These are phyloP conservation scores for Lateolabrax maculatus DNA, from an alignment of 2,797 vertebrate species.

Conservation along the genomic window DNA sequence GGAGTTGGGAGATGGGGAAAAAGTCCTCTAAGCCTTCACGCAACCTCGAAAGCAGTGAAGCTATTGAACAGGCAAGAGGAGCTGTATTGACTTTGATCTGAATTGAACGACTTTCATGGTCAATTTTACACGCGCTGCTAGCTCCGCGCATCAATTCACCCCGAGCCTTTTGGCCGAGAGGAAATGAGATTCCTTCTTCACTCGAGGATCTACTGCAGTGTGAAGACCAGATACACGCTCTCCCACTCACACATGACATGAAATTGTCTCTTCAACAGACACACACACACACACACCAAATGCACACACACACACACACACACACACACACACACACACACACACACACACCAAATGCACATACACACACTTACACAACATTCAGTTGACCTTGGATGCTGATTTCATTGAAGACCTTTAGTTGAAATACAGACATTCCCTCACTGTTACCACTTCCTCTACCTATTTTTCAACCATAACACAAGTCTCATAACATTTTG, in stretches of 20 bases:
- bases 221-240: conserved; percentile 53
- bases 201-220: conserved; percentile 67
- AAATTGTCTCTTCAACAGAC: conserved; percentile 33
- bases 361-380: conserved; percentile 7
- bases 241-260: conserved; percentile 38
- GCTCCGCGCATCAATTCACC: conserved; percentile 75
- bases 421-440: not conserved
- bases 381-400: conserved; percentile 30
- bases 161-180: conserved; percentile 65
- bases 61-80: conserved; percentile 71
- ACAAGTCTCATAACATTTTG: not conserved
- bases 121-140: conserved; percentile 76
- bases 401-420: conserved; percentile 8
- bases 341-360: conserved; percentile 4
- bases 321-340: not conserved
- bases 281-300: conserved; percentile 2
- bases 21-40: conserved; percentile 43
- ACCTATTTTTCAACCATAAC: not conserved
- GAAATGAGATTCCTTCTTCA: conserved; percentile 76
- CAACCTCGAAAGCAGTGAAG: conserved; percentile 69
- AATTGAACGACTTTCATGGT: conserved; percentile 83
- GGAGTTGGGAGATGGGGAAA: conserved; percentile 8
- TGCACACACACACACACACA: too few species aligned
- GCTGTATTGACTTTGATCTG: conserved; percentile 82
- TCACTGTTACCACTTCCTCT: not conserved